Evolutionary conservation across 2,113 vertebrate species (phyloP).

Genomic region (Lichenostomus cassidix): DNA sequence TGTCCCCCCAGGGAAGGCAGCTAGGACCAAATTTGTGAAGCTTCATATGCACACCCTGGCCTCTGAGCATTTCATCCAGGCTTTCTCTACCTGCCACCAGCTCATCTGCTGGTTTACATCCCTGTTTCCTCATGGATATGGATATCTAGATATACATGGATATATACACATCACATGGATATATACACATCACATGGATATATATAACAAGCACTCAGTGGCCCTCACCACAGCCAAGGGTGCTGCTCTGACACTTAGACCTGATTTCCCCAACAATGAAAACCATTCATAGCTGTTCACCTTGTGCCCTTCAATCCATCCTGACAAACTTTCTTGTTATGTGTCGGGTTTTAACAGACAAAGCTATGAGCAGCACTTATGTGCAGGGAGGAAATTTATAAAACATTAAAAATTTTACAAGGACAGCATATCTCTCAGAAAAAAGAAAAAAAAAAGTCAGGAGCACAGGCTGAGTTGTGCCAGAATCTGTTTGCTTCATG

Average conservation of each 20-base stretch:
- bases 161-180: rapidly evolving
- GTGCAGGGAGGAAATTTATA: slow-evolving; percentile 9
- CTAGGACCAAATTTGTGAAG: neutral
- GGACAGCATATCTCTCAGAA: neutral
- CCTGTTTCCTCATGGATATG: neutral
- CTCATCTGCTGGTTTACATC: neutral
- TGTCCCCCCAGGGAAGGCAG: neutral
- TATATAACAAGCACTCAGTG: neutral
- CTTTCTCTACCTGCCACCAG: neutral
- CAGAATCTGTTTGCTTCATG: neutral
- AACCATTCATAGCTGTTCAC: too few relatives aligned
- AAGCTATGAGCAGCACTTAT: neutral
- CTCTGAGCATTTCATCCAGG: neutral
- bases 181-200: rapidly evolving
- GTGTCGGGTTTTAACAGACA: neutral
- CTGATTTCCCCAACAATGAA: neutral
- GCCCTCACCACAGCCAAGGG: neutral
- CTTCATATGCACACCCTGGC: neutral
- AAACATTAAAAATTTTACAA: slow-evolving; percentile 44
- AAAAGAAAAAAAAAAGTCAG: neutral
- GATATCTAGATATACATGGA: neutral
- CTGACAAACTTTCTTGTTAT: rapidly evolving
- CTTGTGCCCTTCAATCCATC: neutral
- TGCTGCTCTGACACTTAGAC: neutral
- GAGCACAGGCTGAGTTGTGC: neutral